Base-by-base conservation (phyloP, 2,797 vertebrate species). In the Lophius americanus region DNA sequence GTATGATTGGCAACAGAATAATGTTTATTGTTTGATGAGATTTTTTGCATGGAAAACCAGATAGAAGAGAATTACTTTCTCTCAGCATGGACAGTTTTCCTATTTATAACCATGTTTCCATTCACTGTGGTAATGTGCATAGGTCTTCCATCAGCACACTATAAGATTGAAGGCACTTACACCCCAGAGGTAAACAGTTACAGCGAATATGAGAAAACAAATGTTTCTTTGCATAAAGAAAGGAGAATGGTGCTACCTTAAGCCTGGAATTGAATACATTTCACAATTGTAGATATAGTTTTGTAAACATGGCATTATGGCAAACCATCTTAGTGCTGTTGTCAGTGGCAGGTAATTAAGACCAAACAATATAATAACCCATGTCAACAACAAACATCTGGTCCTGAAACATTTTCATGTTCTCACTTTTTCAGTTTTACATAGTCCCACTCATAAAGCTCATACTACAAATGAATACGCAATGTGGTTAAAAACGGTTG, bases 231-330 rank as follows among this genome's bases (percentile, higher is more conserved):
- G 9, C 11, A 69, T 66, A 70, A 70, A 51, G 32, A 73, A 47
- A n/a, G 42, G 13, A 63, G 72, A 67, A 23, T 38, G 11, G 23
- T 39, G 38, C 33, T 14, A 47, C 36, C 33, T 56, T 44, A 73
- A 59, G 37, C 11, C 35, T 47, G 12, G 44, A 73, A 51, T 54
- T 35, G 41, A 67, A 54, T 5, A 38, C 52, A 58, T 69, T 23
- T 49, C 51, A 70, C 4, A 44, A 75, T 39, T 4, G 43, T 35
- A 64, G 23, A 73, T 51, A 49, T n/a, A 23, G 13, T 65, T 62
- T 37, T 84, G 81, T 87, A 87, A 88, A 86, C 73, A 73, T n/a
- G 8, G 46, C 52, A 52, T 64, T 69, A 74, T 36, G 5, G 48
- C 44, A 59, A 73, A 58, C 6, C 11, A 51, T 65, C 54, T 68